These are phyloP conservation scores for Venustoraphidia nigricollis DNA, from an alignment of 2,888 invertebrate genomes.

Conservation along the genomic window DNA sequence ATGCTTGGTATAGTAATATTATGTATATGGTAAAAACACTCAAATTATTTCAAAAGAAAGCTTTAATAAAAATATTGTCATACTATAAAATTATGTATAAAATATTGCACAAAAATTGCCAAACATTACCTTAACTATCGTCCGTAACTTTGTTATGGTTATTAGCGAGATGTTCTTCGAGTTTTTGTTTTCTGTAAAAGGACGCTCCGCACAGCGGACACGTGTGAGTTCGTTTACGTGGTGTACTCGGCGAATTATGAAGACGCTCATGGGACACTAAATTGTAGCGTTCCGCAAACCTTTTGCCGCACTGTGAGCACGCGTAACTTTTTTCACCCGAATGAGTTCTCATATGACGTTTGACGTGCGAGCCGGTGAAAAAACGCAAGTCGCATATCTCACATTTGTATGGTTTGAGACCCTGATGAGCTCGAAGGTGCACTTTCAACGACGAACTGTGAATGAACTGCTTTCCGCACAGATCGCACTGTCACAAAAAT, in stretches of 20 bases:
- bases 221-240: slow-evolving; percentile 1
- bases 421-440: slow-evolving; percentile 44
- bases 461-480: slow-evolving; percentile 46
- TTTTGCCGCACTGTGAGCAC: slow-evolving; percentile 34
- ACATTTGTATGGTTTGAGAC: slow-evolving; percentile 37
- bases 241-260: slow-evolving; percentile 7
- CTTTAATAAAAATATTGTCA: too few relatives aligned
- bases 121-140: slow-evolving; percentile 7
- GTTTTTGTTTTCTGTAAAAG: slow-evolving; percentile 14
- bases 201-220: slow-evolving; percentile 12
- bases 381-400: slow-evolving; percentile 38
- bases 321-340: slow-evolving; percentile 39
- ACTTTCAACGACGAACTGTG: slow-evolving; percentile 49
- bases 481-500: slow-evolving; percentile 32
- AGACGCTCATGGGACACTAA: slow-evolving; percentile 13
- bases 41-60: too few relatives aligned
- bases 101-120: slow-evolving; percentile 7
- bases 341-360: slow-evolving; percentile 43
- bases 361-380: slow-evolving; percentile 42
- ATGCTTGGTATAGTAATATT: too few relatives aligned
- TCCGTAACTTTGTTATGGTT: slow-evolving; percentile 10
- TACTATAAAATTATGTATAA: too few relatives aligned
- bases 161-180: slow-evolving; percentile 13
- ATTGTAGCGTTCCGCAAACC: slow-evolving; percentile 32
- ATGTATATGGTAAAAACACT: too few relatives aligned